A percentile compares a stretch with the other conserved stretches of the same genome.
Conservation (phyloP, 2,888 invertebrate genomes). For the Apodemia zela region DNA sequence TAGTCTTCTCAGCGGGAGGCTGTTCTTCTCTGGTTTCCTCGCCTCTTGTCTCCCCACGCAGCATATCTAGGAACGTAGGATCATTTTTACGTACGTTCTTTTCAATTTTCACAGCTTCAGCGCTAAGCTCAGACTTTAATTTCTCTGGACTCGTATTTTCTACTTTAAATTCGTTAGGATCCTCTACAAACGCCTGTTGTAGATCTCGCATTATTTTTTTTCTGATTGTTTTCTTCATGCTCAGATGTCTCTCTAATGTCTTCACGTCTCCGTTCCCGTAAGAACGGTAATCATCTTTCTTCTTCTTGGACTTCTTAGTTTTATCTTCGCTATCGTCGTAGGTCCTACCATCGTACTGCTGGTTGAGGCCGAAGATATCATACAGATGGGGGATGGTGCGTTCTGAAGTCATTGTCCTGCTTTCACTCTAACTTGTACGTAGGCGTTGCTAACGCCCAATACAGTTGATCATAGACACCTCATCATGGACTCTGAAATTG, state of each 20-base stretch:
- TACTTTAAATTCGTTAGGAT: constrained; percentile 86
- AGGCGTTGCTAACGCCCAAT: constrained; percentile 46
- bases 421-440: constrained; percentile 38
- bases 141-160: constrained; percentile 85
- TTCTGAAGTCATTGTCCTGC: constrained; percentile 82
- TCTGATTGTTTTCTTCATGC: constrained; percentile 92
- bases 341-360: constrained; percentile 70
- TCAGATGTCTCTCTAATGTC: constrained; percentile 89
- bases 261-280: constrained; percentile 84
- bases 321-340: constrained; percentile 74
- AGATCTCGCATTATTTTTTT: constrained; percentile 92
- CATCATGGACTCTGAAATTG: constrained; percentile 67
- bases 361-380: constrained; percentile 85
- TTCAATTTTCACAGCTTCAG: constrained; percentile 83
- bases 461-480: constrained; percentile 57
- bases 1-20: constrained; percentile 79
- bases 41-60: constrained; percentile 79
- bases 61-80: constrained; percentile 84
- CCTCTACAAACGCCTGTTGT: constrained; percentile 87
- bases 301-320: constrained; percentile 80
- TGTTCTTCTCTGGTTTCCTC: constrained; percentile 69
- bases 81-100: constrained; percentile 77
- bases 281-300: constrained; percentile 85
- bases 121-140: constrained; percentile 83
- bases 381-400: constrained; percentile 88